A percentile compares a stretch with the other conserved stretches of the same genome.
phyloP scores from a whole-genome alignment of 2,113 vertebrate species.

The Montifringilla adamsi region DNA sequence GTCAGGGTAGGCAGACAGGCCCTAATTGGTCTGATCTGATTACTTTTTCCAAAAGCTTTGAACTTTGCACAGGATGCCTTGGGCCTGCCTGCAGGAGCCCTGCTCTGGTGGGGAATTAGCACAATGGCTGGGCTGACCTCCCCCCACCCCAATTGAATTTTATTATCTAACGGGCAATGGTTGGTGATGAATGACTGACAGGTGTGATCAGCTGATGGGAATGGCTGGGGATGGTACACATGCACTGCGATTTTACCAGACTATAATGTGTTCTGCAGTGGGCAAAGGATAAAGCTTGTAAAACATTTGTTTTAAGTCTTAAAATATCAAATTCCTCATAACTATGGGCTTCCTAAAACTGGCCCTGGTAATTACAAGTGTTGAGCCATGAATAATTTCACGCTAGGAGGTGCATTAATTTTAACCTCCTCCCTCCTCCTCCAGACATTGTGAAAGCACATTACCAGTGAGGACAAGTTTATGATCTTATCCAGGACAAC shows the following conservation, averaged over 20 bases:
- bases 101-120: background rate
- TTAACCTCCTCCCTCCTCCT: slow-evolving; percentile 44
- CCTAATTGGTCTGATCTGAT: slow-evolving; percentile 50
- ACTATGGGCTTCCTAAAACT: slow-evolving; percentile 59
- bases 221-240: slow-evolving; percentile 20
- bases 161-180: background rate
- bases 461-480: slow-evolving; percentile 64
- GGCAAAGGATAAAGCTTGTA: slow-evolving; percentile 67
- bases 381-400: slow-evolving; percentile 68
- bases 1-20: slow-evolving; percentile 45
- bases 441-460: slow-evolving; percentile 39
- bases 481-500: slow-evolving; percentile 68
- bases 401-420: slow-evolving; percentile 47
- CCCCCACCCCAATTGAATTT: background rate
- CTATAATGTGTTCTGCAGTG: slow-evolving; percentile 56
- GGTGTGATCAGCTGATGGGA: slow-evolving; percentile 72
- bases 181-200: slow-evolving; percentile 66
- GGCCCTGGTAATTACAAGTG: slow-evolving; percentile 73
- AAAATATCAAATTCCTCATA: slow-evolving; percentile 81
- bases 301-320: slow-evolving; percentile 84
- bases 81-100: background rate
- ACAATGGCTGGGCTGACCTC: slow-evolving; percentile 4
- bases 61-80: slow-evolving; percentile 41
- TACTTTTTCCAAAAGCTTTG: slow-evolving; percentile 54
- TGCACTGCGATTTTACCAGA: background rate